Conservation (phyloP, 2,888 invertebrate species). For the Cataglyphis cursor region DNA sequence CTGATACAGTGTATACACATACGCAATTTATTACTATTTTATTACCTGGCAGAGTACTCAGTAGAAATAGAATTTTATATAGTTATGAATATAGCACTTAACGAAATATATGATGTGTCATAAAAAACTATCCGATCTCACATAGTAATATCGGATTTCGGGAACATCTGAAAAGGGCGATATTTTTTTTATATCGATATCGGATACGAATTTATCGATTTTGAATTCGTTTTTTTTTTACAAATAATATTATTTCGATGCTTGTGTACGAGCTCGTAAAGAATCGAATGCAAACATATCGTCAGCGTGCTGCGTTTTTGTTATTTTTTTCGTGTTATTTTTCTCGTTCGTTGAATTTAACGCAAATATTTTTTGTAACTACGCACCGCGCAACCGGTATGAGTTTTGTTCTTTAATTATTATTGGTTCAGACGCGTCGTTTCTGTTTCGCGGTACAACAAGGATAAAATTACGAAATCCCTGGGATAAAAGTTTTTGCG, state of each 20-base stretch:
- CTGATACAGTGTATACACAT: background rate
- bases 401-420: constrained; percentile 56
- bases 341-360: constrained; percentile 30
- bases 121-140: background rate
- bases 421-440: constrained; percentile 36
- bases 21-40: constrained; percentile 8
- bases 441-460: constrained; percentile 34
- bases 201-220: constrained; percentile 26
- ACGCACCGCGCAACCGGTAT: background rate
- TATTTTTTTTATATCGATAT: constrained; percentile 28
- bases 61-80: constrained; percentile 1
- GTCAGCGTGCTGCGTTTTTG: constrained; percentile 6
- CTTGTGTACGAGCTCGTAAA: constrained; percentile 32
- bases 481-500: constrained; percentile 30
- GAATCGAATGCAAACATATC: constrained; percentile 38
- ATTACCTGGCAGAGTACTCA: background rate
- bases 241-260: constrained; percentile 10
- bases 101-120: background rate
- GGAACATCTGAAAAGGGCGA: background rate
- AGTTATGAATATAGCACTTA: background rate
- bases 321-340: constrained; percentile 40
- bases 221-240: constrained; percentile 10
- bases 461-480: constrained; percentile 42
- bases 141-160: constrained; percentile 12
- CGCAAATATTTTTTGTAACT: constrained; percentile 24